These are phyloP conservation scores for Dastarcus helophoroides DNA, from an alignment of 2,888 invertebrate genomes.

Conservation along the genomic window DNA sequence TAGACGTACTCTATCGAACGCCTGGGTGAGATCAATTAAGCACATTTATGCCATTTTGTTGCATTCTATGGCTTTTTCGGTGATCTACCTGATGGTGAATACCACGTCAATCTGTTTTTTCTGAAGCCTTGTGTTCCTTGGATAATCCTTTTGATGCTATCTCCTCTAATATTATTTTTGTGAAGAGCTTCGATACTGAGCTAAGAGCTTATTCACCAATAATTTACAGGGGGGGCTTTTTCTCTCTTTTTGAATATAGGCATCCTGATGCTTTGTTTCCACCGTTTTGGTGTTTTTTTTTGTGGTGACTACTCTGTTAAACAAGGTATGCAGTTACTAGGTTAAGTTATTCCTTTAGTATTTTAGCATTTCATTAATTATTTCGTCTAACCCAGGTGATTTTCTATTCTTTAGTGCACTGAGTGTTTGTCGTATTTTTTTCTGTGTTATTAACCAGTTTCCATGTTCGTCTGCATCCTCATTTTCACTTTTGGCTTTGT, in stretches of 20 bases:
- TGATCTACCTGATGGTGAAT: constrained; percentile 4
- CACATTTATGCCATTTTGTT: constrained; percentile 1
- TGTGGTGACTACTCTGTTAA: too few species aligned
- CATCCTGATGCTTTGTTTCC: too few species aligned
- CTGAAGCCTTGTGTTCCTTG: constrained; percentile 7
- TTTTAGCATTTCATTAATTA: constrained; percentile 2
- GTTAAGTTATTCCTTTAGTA: constrained; percentile 1
- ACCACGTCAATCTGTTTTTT: constrained; percentile 3
- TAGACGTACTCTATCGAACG: constrained; percentile 1
- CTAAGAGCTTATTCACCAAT: too few species aligned
- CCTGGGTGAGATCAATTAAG: constrained; percentile 2
- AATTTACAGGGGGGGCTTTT: too few species aligned
- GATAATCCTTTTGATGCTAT: constrained; percentile 5
- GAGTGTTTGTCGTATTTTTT: constrained; percentile 3
- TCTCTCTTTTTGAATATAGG: too few species aligned
- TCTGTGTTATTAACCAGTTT: constrained; percentile 3
- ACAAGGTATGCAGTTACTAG: constrained; percentile 1
- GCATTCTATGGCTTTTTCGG: constrained; percentile 5
- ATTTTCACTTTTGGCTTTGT: background rate
- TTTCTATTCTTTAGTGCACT: constrained; percentile 2
- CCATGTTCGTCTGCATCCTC: constrained; percentile 2
- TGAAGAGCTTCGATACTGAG: too few species aligned
- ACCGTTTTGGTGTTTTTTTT: too few species aligned
- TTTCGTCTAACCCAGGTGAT: constrained; percentile 4
- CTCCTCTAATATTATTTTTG: too few species aligned